Base-by-base conservation (phyloP, 2,113 vertebrate genomes). In the Passer montanus region DNA sequence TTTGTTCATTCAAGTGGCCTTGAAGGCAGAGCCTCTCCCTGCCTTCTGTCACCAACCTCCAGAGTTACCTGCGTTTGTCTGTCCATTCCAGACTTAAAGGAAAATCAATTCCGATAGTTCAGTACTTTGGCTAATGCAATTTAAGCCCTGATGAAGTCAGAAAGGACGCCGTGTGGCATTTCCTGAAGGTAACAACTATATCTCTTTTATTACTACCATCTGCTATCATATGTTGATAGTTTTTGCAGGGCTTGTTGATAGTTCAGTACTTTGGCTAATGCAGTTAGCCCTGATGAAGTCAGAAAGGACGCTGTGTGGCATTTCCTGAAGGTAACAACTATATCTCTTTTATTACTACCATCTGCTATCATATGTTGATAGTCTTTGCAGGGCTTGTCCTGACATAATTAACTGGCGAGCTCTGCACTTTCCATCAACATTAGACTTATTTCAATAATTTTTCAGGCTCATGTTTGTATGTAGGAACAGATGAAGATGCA, bases 291-390 rank as follows among this genome's bases (percentile, higher is more conserved):
- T 12, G 21, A 88, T 88, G 59, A 93, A 96, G 76, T 73, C 84
- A 62, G 74, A 43, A 84, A 94, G 69, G 66, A 77, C 4, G 7
- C 58, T 76, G 50, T 50, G 60, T 75, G 58, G 49, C 58, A 56
- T 87, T 82, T 96, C 80, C 83, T 92, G 83, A 94, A 95, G 73
- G 72, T 78, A 95, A 77, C 76, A 89, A 68, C 76, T 87, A 53
- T 46, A 58, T 33, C 16, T 75, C 64, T 88, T 93, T 75, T 82
- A 94, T 90, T 90, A 89, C 83, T 49, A 79, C 52, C 78, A 66
- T 43, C 33, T 84, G 68, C 85, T 84, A 52, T 59, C 76, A 74
- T 3, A 84, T 47, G 39, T 68, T 81, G 23, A 88, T 80, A 92
- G 15, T 72, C 96, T 75, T 75, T 31, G 85, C 75, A 86, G 60